Base-by-base conservation (phyloP, 2,888 invertebrate species). In the Ectemnius cavifrons region DNA sequence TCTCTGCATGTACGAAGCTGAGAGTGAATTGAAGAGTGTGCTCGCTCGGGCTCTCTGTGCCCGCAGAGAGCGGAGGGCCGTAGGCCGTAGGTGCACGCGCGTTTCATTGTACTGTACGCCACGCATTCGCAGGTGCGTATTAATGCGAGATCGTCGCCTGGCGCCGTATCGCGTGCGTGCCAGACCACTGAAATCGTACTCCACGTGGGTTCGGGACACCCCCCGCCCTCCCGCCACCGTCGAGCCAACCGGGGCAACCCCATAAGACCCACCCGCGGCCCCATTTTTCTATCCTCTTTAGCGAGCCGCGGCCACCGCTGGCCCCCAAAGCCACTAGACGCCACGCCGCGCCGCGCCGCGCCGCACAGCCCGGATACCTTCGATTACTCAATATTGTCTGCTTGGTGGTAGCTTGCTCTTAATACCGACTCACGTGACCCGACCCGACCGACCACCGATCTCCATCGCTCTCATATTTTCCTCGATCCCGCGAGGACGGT, bases 121-220 rank as follows among this genome's bases (percentile, higher is more conserved):
- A 14, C 47, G 59, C 47, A 64, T 27, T 59, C 57, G 63, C 77
- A 77, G 71, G 73, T 78, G 71, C 57, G 60, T 67, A 47, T 68
- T 59, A 67, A 63, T 47, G 28, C 47, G 60, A 18, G 59, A 2
- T 16, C 59, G 58, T 60, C 68, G 72, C 28, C 27, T 52, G 66
- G 66, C 75, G 68, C 68, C 68, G 63, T 71, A 71, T 71, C 71
- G 67, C 63, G 71, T 67, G 67, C 71, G 58, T 59, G 59, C 52
- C 56, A 64, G 52, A 75, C 72, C 72, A 46, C 72, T 75, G 75
- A 72, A 75, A 75, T 67, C 49, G 56, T 75, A 75, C 65, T 72
- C 73, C 63, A 28, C 28, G 62, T 52, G 59, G 11, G 60, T 60
- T 56, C 68, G 20, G 57, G 20, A n/a, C 46, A 37, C 3, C 3